Percentiles rank a stretch among this genome's conserved stretches.
phyloP scores from a whole-genome alignment of 2,113 vertebrate species.

The Peromyscus leucopus region DNA sequence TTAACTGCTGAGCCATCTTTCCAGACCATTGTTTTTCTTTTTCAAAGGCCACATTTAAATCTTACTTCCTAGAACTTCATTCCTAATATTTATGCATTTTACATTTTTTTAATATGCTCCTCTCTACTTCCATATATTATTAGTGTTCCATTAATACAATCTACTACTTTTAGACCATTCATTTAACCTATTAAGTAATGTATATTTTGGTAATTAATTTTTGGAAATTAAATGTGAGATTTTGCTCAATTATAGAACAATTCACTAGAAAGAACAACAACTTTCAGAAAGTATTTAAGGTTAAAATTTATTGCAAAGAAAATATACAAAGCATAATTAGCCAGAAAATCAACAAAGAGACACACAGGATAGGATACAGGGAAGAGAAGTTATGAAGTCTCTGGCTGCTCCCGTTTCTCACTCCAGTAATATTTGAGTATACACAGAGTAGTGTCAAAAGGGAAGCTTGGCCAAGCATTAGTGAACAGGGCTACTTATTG shows the following conservation, averaged over 20 bases:
- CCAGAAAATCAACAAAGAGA: background rate
- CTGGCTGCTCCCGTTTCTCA: background rate
- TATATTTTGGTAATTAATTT: constrained; percentile 23
- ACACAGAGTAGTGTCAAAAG: background rate
- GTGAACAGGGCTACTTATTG: background rate
- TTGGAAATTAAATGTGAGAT: constrained; percentile 3
- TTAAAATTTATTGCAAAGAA: background rate
- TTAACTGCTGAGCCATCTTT: background rate
- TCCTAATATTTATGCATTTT: background rate
- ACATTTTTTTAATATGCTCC: background rate
- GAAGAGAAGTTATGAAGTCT: background rate
- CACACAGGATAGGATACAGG: background rate
- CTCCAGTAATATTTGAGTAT: background rate
- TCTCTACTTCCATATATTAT: background rate
- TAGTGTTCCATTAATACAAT: background rate
- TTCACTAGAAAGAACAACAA: background rate
- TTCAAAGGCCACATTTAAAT: background rate
- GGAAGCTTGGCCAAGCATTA: background rate
- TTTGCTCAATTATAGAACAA: background rate
- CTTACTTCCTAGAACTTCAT: background rate
- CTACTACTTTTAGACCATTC: background rate
- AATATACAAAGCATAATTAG: background rate
- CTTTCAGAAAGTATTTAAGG: background rate
- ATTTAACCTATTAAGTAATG: background rate
- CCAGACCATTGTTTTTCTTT: background rate